Percentiles rank a stretch among this genome's conserved stretches.
These are phyloP conservation scores for Spilogale gracilis DNA, from an alignment of 2,113 vertebrate genomes.

Conservation along the genomic window DNA sequence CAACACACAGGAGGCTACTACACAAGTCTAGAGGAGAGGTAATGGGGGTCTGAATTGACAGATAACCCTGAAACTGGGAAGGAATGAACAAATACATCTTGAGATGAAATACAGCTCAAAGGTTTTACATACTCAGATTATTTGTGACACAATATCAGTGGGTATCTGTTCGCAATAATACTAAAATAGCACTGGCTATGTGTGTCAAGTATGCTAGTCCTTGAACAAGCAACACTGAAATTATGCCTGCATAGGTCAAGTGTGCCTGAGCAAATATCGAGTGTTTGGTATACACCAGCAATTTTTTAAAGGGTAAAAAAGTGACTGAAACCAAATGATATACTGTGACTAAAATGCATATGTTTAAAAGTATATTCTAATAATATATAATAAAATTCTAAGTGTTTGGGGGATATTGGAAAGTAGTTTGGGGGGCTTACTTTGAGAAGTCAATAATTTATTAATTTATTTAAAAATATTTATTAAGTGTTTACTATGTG, in stretches of 20 bases:
- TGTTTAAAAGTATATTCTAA: not conserved
- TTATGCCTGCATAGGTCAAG: not conserved
- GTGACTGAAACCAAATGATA: not conserved
- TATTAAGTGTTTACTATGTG: not conserved
- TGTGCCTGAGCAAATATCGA: not conserved
- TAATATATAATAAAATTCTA: not conserved
- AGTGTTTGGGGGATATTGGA: not conserved
- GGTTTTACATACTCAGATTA: not conserved
- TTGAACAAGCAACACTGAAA: not conserved
- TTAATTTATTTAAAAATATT: not conserved
- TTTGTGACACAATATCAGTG: not conserved
- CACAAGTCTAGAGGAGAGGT: not conserved
- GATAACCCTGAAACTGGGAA: not conserved
- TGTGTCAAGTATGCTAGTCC: not conserved
- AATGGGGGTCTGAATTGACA: not conserved
- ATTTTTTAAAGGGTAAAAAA: not conserved
- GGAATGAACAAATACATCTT: not conserved
- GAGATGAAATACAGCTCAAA: not conserved
- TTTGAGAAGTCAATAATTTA: not conserved
- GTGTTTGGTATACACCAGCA: not conserved
- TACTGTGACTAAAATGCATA: not conserved
- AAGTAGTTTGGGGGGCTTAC: not conserved
- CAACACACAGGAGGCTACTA: not conserved
- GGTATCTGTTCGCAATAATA: not conserved
- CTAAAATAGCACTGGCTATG: not conserved